phyloP scores from a whole-genome alignment of 1,140 invertebrate genomes.

The Bombus confusus region DNA sequence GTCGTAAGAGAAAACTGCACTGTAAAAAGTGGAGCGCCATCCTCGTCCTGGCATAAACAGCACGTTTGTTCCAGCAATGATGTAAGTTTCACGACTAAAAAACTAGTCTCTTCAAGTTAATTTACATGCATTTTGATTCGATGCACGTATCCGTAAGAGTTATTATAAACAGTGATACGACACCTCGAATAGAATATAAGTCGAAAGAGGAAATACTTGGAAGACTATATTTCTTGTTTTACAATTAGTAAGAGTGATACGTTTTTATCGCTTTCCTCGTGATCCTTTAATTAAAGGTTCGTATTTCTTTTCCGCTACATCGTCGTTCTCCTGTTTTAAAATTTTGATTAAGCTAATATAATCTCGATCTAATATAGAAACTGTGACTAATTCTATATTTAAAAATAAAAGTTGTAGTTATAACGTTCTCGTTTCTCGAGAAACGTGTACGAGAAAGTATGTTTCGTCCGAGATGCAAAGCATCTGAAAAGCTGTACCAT shows the following conservation, averaged over 20 bases:
- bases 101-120: background rate
- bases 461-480: too few species aligned
- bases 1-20: background rate
- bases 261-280: too few species aligned
- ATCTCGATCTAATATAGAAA: background rate
- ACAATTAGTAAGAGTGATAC: too few species aligned
- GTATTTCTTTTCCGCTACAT: background rate
- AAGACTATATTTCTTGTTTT: background rate
- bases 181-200: background rate
- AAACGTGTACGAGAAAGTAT: too few species aligned
- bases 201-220: background rate
- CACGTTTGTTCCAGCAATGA: background rate
- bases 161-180: background rate
- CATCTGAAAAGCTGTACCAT: too few species aligned
- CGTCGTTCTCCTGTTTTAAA: background rate
- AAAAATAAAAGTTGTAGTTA: too few species aligned
- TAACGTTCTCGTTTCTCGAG: too few species aligned
- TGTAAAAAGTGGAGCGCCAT: constrained; percentile 30
- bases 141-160: background rate
- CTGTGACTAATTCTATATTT: too few species aligned
- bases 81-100: background rate
- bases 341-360: background rate
- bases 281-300: too few species aligned
- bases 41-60: background rate
- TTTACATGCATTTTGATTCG: background rate